Evolutionary conservation across 2,888 invertebrate genomes (phyloP), one percentile per base, ranked within the genome.

Genomic region (Brenthis ino): DNA sequence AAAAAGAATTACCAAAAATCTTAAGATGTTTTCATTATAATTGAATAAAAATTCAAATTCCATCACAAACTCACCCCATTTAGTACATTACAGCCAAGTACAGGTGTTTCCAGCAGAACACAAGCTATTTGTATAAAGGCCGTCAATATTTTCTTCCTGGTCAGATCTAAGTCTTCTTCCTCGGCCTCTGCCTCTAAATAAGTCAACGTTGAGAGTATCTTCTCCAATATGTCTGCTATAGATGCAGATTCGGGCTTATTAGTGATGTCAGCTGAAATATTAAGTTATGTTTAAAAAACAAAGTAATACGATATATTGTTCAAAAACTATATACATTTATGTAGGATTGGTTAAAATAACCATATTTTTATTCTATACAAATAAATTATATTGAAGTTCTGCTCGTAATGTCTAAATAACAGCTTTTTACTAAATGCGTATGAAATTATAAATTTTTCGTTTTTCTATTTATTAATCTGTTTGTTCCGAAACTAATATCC

Each of bases 181-280:
- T 72, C 77, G 5, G 76, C 79, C 24, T 87, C 86, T 0, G 75
- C 74, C 47, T 84, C 85, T 2, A 83, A 75, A 20, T 80, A 79
- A 11, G 72, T 61, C 0, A 91, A 70, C 0, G 86, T 84, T 0
- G 73, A 70, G 73, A 83, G 80, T 0, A 87, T 53, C 5, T 80
- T 77, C n/a, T 83, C 82, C 50, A 92, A 66, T 13, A 91, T 83
- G 0, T 77, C 75, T 0, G 91, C 84, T 55, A 88, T 71, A 64
- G 82, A 81, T 0, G 78, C 77, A 2, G 85, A 77, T 0, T 81
- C 75, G 0, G 82, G 68, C 0, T 75, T 60, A 0, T 85, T 85
- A 2, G 71, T 60, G 16, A 72, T 65, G 5, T 78, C 82, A 1
- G 85, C 91, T 91, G 72, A 11, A 73, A 75, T 20, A 61, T 57